Evolutionary conservation across 2,797 vertebrate species (phyloP).

Genomic region (Oceanodroma leucorhoa): DNA sequence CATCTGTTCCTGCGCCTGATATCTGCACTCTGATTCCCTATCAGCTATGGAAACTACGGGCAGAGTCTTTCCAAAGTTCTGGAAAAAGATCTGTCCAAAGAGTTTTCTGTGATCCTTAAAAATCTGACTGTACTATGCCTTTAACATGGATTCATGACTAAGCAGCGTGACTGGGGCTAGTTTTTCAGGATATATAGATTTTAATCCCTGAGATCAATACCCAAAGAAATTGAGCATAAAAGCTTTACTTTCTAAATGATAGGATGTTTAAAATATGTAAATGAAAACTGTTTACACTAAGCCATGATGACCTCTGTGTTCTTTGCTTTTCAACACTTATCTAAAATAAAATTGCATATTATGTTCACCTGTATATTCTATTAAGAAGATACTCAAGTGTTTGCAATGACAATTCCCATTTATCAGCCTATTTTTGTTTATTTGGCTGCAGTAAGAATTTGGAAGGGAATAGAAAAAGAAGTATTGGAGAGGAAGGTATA

Average conservation of each 20-base stretch:
- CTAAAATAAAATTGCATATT: background rate
- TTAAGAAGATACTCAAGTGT: background rate
- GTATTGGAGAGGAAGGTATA: background rate
- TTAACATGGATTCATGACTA: background rate
- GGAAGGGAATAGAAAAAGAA: background rate
- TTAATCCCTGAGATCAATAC: background rate
- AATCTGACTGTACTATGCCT: background rate
- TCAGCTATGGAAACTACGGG: background rate
- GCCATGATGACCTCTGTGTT: background rate
- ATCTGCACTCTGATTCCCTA: background rate
- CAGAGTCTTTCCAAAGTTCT: background rate
- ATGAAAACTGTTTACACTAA: background rate
- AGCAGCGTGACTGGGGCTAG: background rate
- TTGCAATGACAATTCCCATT: constrained; percentile 5
- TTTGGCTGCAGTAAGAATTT: background rate
- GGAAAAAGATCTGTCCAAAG: background rate
- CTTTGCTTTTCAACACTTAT: background rate
- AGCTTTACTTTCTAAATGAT: background rate
- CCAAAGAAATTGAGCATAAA: background rate
- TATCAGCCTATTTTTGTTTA: constrained; percentile 17
- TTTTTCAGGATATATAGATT: background rate
- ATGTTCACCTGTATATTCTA: background rate
- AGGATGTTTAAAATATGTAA: background rate
- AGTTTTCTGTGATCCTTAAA: background rate
- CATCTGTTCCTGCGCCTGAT: background rate